Conservation (phyloP, 1,140 invertebrate species). For the Saccostrea glomerata region DNA sequence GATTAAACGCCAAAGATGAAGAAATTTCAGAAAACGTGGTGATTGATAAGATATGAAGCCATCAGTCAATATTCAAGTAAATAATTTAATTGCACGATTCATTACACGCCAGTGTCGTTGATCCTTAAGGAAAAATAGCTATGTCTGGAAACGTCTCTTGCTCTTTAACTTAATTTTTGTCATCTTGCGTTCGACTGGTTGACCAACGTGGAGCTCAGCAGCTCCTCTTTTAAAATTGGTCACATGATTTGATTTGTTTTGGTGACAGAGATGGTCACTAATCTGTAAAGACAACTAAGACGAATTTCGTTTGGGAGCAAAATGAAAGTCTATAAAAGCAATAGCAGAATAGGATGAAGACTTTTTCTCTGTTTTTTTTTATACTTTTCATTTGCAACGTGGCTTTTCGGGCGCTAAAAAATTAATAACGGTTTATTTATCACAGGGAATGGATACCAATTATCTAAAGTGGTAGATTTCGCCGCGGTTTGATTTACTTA, state of each 20-base stretch:
- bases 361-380: no score
- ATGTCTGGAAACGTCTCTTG: not conserved
- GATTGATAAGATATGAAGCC: not conserved
- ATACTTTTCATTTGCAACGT: no score
- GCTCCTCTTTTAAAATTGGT: not conserved
- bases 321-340: no score
- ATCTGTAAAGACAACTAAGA: no score
- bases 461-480: no score
- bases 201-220: not conserved
- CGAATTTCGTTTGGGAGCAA: no score
- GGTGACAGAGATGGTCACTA: no score
- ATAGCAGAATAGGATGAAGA: no score
- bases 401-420: no score
- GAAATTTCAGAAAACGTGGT: not conserved
- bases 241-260: not conserved
- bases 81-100: constrained; percentile 21
- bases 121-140: not conserved
- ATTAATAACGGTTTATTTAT: no score
- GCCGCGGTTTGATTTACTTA: no score
- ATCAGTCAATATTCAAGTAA: constrained; percentile 16
- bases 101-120: not conserved
- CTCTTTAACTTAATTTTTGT: not conserved
- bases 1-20: not conserved
- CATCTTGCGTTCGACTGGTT: not conserved
- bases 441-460: no score